Conservation (phyloP, 92 coral and sea anemone genomes). For the Actinostola sp. region DNA sequence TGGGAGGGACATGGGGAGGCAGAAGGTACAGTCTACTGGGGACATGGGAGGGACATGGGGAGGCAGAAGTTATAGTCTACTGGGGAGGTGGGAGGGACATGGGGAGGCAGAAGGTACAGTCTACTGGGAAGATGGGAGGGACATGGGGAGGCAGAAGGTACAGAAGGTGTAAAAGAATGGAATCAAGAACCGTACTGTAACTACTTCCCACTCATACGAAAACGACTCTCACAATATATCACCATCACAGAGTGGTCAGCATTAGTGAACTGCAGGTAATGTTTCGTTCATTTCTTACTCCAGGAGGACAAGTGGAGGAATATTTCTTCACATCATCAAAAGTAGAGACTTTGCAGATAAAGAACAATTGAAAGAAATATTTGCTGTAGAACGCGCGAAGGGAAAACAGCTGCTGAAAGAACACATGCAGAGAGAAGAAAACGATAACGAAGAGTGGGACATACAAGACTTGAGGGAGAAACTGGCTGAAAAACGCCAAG, state of each 20-base stretch:
- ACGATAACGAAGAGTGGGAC: conserved; percentile 31
- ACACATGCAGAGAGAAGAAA: conserved; percentile 28
- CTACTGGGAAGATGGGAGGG: too few species aligned
- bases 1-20: too few species aligned
- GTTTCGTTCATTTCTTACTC: conserved; percentile 4
- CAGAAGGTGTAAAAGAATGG: too few species aligned
- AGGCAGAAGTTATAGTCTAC: too few species aligned
- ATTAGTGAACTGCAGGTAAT: background rate
- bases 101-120: too few species aligned
- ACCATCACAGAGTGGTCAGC: background rate
- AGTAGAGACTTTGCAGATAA: conserved; percentile 70
- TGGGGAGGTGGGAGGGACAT: too few species aligned
- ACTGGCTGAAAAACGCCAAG: conserved; percentile 12
- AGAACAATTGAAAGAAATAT: conserved; percentile 83
- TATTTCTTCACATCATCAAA: conserved; percentile 78
- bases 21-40: too few species aligned
- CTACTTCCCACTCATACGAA: too few species aligned
- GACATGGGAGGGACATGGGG: too few species aligned
- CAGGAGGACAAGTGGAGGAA: conserved; percentile 98
- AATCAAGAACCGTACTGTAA: too few species aligned
- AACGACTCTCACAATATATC: too few species aligned
- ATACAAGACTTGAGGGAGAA: conserved; percentile 48
- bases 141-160: too few species aligned
- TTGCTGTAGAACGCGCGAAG: conserved; percentile 65
- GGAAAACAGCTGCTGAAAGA: conserved; percentile 50